Percentiles rank a stretch among this genome's conserved stretches.
Evolutionary conservation across 1,140 invertebrate species (phyloP).

Genomic region (Caenorhabditis latens): DNA sequence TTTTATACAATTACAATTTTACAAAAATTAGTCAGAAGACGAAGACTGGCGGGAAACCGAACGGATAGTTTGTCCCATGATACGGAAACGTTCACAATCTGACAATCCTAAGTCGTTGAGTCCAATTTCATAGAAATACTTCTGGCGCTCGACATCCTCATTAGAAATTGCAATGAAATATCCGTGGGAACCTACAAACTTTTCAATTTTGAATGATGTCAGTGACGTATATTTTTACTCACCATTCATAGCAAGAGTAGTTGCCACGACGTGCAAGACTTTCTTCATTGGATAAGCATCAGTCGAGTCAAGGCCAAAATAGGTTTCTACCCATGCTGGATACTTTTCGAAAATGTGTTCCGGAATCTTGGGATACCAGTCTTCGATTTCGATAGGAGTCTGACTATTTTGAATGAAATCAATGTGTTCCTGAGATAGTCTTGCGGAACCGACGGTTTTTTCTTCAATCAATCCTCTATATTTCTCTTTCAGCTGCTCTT

Average conservation of each 20-base stretch:
- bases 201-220: not conserved
- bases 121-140: not conserved
- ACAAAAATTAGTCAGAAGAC: not conserved
- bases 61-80: not conserved
- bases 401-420: slow-evolving; percentile 28
- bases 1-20: no score
- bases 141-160: not conserved
- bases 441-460: slow-evolving; percentile 4
- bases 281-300: slow-evolving; percentile 57
- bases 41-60: not conserved
- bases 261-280: slow-evolving; percentile 5
- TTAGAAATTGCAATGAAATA: not conserved
- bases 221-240: not conserved
- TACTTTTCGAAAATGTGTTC: slow-evolving; percentile 21
- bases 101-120: slow-evolving; percentile 15
- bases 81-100: not conserved
- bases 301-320: slow-evolving; percentile 36
- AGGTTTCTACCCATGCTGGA: slow-evolving; percentile 54
- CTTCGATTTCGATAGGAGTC: slow-evolving; percentile 39
- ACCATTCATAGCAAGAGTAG: slow-evolving; percentile 50
- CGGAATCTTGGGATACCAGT: slow-evolving; percentile 54
- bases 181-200: not conserved
- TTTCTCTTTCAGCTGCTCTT: slow-evolving; percentile 47
- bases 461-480: slow-evolving; percentile 24
- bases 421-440: slow-evolving; percentile 4